A percentile compares a stretch with the other conserved stretches of the same genome.
Evolutionary conservation across 30 jellyfish, hydroid and myxozoan genomes (phyloP).

Genomic region (Aurelia aurita): DNA sequence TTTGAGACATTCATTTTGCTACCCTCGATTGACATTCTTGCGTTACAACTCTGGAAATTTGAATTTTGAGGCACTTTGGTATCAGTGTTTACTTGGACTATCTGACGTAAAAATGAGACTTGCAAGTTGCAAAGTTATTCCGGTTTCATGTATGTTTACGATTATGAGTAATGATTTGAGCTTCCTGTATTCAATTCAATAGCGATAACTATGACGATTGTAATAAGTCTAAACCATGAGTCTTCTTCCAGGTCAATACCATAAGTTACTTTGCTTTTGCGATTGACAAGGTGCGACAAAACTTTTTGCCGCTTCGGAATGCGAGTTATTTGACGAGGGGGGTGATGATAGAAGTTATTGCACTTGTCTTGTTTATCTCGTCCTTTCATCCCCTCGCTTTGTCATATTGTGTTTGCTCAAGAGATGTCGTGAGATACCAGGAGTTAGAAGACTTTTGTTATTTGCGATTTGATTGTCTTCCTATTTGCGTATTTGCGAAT

Average conservation of each 20-base stretch:
- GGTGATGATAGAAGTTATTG: constrained; percentile 48
- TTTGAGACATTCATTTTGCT: no score
- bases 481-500: constrained; percentile 8
- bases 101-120: no score
- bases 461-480: constrained; percentile 20
- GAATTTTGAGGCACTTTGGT: no score
- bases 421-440: constrained; percentile 15
- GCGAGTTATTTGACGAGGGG: constrained; percentile 46
- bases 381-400: constrained; percentile 35
- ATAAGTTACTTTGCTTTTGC: constrained; percentile 39
- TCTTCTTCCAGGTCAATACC: constrained; percentile 42
- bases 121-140: no score
- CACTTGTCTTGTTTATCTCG: constrained; percentile 13
- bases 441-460: background rate
- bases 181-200: no score
- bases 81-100: no score
- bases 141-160: no score
- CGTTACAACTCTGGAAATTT: no score
- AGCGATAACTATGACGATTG: no score
- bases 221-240: no score
- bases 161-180: no score
- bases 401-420: constrained; percentile 62
- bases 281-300: constrained; percentile 67
- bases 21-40: no score
- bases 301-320: constrained; percentile 54